Evolutionary conservation across 2,113 vertebrate species (phyloP).

Genomic region (Nycticryphes semicollaris): DNA sequence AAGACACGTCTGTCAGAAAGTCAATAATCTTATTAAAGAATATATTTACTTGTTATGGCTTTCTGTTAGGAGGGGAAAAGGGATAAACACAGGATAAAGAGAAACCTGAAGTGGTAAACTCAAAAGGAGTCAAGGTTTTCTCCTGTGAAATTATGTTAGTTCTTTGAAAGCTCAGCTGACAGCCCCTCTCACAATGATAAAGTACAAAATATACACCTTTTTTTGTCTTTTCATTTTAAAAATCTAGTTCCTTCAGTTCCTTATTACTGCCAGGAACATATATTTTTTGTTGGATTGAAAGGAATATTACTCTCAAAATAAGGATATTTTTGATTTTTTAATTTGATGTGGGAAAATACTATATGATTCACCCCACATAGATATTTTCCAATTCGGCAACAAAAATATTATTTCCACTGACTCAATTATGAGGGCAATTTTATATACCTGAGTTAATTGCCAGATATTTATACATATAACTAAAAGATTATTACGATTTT

Average conservation of each 20-base stretch:
- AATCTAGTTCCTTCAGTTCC: background rate
- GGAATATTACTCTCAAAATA: background rate
- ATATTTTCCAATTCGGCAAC: background rate
- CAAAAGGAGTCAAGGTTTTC: background rate
- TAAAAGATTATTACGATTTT: background rate
- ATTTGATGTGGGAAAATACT: background rate
- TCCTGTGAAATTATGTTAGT: background rate
- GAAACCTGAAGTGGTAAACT: background rate
- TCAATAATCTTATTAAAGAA: background rate
- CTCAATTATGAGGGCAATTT: background rate
- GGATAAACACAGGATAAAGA: background rate
- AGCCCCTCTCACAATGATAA: background rate
- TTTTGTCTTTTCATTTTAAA: background rate
- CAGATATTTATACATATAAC: background rate
- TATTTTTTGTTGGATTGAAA: background rate
- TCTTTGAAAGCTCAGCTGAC: background rate
- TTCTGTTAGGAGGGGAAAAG: background rate
- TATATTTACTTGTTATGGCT: background rate
- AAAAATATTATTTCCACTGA: background rate
- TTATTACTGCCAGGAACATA: background rate
- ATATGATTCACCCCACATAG: background rate
- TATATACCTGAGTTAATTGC: background rate
- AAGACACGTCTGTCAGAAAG: background rate
- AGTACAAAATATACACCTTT: background rate
- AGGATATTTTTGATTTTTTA: background rate